Evolutionary conservation across 2,797 vertebrate genomes (phyloP).

Genomic region (Tamandua tetradactyla): DNA sequence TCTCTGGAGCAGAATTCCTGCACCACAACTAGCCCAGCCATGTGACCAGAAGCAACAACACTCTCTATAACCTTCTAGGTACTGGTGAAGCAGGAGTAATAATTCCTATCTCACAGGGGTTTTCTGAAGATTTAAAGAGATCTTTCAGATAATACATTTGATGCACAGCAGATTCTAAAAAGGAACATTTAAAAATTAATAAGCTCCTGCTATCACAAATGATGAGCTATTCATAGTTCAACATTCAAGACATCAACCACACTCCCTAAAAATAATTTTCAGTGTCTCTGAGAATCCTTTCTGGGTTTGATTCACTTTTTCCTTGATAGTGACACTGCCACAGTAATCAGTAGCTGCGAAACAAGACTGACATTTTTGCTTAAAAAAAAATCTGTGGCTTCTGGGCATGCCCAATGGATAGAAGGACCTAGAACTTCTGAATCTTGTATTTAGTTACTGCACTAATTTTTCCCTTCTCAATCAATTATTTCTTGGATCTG

Average conservation of each 20-base stretch:
- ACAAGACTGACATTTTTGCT: not conserved
- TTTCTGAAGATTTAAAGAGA: not conserved
- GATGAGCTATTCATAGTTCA: not conserved
- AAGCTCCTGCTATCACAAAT: not conserved
- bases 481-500: conserved; percentile 1
- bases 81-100: not conserved
- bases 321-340: not conserved
- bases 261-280: not conserved
- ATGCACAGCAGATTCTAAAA: not conserved
- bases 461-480: not conserved
- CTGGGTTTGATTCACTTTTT: not conserved
- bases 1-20: not conserved
- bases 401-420: not conserved
- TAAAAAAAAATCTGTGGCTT: not conserved
- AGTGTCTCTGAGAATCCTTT: conserved; percentile 21
- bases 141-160: not conserved
- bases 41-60: not conserved
- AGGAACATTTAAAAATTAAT: not conserved
- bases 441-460: not conserved
- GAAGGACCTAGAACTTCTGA: not conserved
- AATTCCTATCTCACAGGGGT: not conserved
- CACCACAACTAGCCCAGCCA: not conserved
- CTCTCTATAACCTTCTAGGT: not conserved
- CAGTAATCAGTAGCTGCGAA: not conserved
- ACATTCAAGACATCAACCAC: not conserved